Evolutionary conservation across 37 sponge, comb jelly and placozoan genomes (phyloP).

Genomic region (Petrosia ficiformis): DNA sequence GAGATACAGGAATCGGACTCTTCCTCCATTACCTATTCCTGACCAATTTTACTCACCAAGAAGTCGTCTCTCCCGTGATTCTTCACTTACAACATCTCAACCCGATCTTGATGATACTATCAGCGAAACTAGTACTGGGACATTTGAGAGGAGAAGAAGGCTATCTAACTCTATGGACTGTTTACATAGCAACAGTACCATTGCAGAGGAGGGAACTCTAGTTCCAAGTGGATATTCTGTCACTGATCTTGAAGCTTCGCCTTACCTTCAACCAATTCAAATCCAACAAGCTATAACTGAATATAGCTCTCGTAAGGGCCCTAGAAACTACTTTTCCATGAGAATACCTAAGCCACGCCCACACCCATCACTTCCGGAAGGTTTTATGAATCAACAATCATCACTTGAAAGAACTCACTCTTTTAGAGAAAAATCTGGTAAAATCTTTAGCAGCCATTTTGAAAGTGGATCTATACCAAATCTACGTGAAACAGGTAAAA

Average conservation of each 20-base stretch:
- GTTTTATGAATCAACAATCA: too few relatives aligned
- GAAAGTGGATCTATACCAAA: too few relatives aligned
- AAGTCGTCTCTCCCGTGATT: neutral
- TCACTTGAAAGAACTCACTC: too few relatives aligned
- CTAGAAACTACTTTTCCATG: too few relatives aligned
- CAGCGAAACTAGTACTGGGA: neutral
- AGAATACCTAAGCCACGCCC: too few relatives aligned
- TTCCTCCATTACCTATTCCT: neutral
- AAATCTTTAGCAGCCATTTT: too few relatives aligned
- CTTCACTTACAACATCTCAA: neutral
- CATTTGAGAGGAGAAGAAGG: neutral
- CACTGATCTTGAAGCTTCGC: neutral
- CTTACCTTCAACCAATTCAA: slow-evolving; percentile 46
- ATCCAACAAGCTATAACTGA: slow-evolving; percentile 13
- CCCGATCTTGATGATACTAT: neutral
- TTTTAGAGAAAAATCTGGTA: too few relatives aligned
- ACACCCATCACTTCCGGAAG: too few relatives aligned
- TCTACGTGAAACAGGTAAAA: too few relatives aligned
- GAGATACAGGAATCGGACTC: neutral
- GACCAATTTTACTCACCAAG: neutral
- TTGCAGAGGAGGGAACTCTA: neutral
- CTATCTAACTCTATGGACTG: slow-evolving; percentile 6
- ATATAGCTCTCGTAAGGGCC: neutral
- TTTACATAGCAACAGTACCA: neutral
- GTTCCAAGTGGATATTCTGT: neutral